These are phyloP conservation scores for Leptinotarsa undecemlineata DNA, from an alignment of 1,140 invertebrate genomes.

Conservation along the genomic window DNA sequence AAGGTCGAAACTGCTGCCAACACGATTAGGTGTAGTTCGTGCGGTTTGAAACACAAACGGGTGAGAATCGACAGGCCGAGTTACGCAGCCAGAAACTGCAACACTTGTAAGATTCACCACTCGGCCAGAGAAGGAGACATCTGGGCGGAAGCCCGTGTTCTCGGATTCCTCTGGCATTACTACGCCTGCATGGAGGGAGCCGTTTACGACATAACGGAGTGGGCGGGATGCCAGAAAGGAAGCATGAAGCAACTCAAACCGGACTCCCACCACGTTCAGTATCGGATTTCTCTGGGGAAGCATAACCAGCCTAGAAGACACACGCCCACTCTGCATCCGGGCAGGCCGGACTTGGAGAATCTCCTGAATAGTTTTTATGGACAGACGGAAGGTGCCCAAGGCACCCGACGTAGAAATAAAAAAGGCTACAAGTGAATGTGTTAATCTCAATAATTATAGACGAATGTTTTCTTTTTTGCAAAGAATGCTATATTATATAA, in stretches of 20 bases:
- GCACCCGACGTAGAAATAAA: constrained; percentile 39
- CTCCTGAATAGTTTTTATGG: constrained; percentile 53
- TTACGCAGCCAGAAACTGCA: constrained; percentile 88
- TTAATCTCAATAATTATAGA: constrained; percentile 23
- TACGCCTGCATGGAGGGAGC: constrained; percentile 95
- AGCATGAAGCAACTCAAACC: constrained; percentile 79
- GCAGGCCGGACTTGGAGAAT: constrained; percentile 52
- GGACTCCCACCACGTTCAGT: constrained; percentile 89
- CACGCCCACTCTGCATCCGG: constrained; percentile 39
- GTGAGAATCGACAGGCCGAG: constrained; percentile 81
- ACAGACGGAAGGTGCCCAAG: constrained; percentile 36
- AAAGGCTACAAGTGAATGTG: constrained; percentile 37
- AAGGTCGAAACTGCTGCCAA: constrained; percentile 93
- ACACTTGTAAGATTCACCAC: constrained; percentile 87
- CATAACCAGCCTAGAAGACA: constrained; percentile 44
- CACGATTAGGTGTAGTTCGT: constrained; percentile 89
- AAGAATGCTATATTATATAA: constrained; percentile 23
- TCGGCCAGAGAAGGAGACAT: constrained; percentile 95
- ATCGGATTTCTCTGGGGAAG: constrained; percentile 80
- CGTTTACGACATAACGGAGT: constrained; percentile 93
- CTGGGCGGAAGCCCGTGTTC: constrained; percentile 88
- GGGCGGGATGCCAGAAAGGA: constrained; percentile 89
- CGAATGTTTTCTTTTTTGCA: constrained; percentile 22
- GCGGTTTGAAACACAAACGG: constrained; percentile 84
- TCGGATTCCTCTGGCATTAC: constrained; percentile 90